Evolutionary conservation across 2,113 vertebrate species (phyloP).

Genomic region (Syrrhaptes paradoxus): DNA sequence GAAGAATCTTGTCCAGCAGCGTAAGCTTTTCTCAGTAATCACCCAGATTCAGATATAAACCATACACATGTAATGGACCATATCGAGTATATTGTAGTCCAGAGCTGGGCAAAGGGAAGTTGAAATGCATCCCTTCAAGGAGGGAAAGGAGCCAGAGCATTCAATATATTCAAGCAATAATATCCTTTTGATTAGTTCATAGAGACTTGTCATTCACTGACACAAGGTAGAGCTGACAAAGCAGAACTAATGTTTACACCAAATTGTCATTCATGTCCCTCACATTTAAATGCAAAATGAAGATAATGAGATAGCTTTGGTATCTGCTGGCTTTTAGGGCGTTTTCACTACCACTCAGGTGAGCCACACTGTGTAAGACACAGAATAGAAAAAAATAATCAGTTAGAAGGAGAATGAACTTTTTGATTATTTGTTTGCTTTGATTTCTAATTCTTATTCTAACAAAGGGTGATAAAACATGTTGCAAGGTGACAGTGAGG

Average conservation of each 20-base stretch:
- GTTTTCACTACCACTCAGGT: background rate
- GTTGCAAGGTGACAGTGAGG: background rate
- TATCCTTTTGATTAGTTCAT: background rate
- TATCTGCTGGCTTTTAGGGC: background rate
- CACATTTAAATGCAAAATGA: background rate
- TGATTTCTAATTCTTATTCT: background rate
- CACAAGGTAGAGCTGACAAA: background rate
- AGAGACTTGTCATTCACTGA: background rate
- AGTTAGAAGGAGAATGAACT: background rate
- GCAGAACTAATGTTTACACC: background rate
- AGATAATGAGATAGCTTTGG: background rate
- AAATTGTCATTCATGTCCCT: background rate
- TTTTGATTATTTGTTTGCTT: background rate
- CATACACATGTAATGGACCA: background rate
- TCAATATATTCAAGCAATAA: background rate
- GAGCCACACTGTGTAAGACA: background rate
- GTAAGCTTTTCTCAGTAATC: background rate
- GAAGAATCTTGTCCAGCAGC: background rate
- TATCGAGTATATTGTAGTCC: background rate
- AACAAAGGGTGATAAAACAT: background rate
- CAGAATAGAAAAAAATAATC: background rate
- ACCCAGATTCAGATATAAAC: background rate
- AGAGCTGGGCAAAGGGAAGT: background rate
- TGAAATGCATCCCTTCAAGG: background rate
- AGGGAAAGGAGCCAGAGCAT: background rate